phyloP scores from a whole-genome alignment of 2,888 invertebrate genomes.

The Clepsis dumicolana region DNA sequence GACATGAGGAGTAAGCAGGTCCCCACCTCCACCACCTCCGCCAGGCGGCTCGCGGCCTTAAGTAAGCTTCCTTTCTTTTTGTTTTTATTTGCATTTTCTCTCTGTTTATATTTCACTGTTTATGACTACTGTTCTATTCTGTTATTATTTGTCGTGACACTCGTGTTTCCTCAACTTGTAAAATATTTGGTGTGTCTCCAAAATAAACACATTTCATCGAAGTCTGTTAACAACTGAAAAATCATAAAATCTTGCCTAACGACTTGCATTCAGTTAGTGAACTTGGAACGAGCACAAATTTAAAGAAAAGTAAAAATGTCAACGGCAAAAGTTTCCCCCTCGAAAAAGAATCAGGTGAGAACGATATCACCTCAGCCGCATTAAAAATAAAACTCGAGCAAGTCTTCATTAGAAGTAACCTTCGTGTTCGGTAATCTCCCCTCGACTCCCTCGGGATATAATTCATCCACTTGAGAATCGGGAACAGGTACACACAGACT shows the following conservation, averaged over 20 bases:
- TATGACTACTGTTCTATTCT: slow-evolving; percentile 47
- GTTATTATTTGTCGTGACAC: slow-evolving; percentile 48
- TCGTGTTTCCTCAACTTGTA: slow-evolving; percentile 9
- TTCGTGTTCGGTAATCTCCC: slow-evolving; percentile 69
- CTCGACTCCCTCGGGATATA: slow-evolving; percentile 80
- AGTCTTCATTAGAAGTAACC: slow-evolving; percentile 80
- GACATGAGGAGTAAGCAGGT: slow-evolving; percentile 86
- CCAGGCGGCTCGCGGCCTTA: slow-evolving; percentile 84
- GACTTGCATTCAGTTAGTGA: slow-evolving; percentile 24
- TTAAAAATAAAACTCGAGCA: slow-evolving; percentile 77
- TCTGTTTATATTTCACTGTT: slow-evolving; percentile 53
- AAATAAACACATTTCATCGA: neutral
- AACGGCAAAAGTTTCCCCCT: slow-evolving; percentile 45
- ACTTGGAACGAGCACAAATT: slow-evolving; percentile 40
- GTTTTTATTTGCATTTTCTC: slow-evolving; percentile 76
- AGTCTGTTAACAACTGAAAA: slow-evolving; percentile 8
- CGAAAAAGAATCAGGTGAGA: slow-evolving; percentile 66
- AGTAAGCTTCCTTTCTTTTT: slow-evolving; percentile 85
- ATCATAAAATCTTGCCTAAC: slow-evolving; percentile 15
- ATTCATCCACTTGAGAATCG: slow-evolving; percentile 84
- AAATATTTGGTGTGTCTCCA: slow-evolving; percentile 8
- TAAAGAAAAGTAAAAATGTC: slow-evolving; percentile 48
- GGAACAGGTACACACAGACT: slow-evolving; percentile 82
- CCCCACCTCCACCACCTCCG: slow-evolving; percentile 83
- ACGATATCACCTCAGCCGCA: slow-evolving; percentile 69